Base-by-base conservation (phyloP, 1,140 invertebrate species). In the Euwallacea fornicatus region DNA sequence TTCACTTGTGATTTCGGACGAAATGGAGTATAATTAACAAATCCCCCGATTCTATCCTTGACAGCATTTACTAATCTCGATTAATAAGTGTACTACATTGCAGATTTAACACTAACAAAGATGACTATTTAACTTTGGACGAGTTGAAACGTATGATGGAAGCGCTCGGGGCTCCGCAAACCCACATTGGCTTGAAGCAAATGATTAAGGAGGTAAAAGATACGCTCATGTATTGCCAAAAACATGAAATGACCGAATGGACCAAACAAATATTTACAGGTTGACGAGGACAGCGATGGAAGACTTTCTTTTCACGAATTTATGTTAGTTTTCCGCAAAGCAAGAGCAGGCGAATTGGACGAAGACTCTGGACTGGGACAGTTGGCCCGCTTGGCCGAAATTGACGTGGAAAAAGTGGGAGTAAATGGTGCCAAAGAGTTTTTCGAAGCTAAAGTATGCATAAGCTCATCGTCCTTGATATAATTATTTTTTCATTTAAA, bases 81-180 rank as follows among this genome's bases (percentile, higher is more conserved):
- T 33, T 4, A 33, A 33, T 33, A n/a, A n/a, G 21, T 4, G 21
- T 33, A 11, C 7, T 70, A 68, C 67, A 73, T 88, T 87, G 4
- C 84, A 98, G 95, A 82, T 98, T 94, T 82, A 95, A 98, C 80
- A 89, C 89, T 62, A 92, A 93, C 42, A 87, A 86, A 61, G 95
- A 97, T 81, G 93, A 94, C 46, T 97, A 86, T 78, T 86, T 98
- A 64, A 93, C 95, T 82, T 82, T 98, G 53, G 87, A 86, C 53
- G 95, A 98, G 81, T 81, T 98, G 54, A 98, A 98, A 81, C 83
- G 89, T 9, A 97, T 98, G 95, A 98, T 98, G 96, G 96, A 98
- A 81, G 92, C 93, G 56, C 83, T 98, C n/a, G 94, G 92, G 15
- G 94, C 92, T 8, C 95, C 95, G 10, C 96, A 98, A 82, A 98